Percentiles rank a stretch among this genome's conserved stretches.
Conservation (phyloP, 2,113 vertebrate species). For the Salvelinus alpinus region DNA sequence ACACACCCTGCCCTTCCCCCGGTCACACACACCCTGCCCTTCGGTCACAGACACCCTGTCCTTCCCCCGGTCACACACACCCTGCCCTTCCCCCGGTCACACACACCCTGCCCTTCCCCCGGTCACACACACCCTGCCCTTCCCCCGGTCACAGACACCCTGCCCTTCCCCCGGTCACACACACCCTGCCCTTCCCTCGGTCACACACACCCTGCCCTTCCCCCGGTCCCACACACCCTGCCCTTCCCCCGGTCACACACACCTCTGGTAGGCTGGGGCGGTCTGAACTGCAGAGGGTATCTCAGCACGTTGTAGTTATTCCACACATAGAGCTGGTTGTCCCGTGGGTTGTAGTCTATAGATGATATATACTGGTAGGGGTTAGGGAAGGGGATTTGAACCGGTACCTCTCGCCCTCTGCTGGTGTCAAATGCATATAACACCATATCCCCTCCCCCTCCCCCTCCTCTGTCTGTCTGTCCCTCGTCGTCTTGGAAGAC, state of each 20-base stretch:
- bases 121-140: too few species aligned
- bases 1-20: too few species aligned
- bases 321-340: slow-evolving; percentile 96
- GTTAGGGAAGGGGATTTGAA: slow-evolving; percentile 88
- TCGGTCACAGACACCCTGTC: too few species aligned
- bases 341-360: slow-evolving; percentile 92
- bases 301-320: slow-evolving; percentile 93
- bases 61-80: too few species aligned
- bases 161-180: too few species aligned
- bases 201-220: too few species aligned
- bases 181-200: too few species aligned
- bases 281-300: slow-evolving; percentile 88
- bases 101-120: too few species aligned
- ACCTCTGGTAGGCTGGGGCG: slow-evolving; percentile 83
- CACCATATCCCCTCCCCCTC: slow-evolving; percentile 76
- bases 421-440: slow-evolving; percentile 92
- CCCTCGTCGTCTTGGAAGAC: slow-evolving; percentile 92
- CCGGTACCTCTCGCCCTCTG: slow-evolving; percentile 80
- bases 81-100: too few species aligned
- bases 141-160: too few species aligned
- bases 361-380: slow-evolving; percentile 94
- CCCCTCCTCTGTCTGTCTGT: slow-evolving; percentile 81
- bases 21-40: too few species aligned
- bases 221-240: slow-evolving; percentile 1
- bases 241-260: neutral